Percentiles rank a stretch among this genome's conserved stretches.
Evolutionary conservation across 2,888 invertebrate genomes (phyloP).

Genomic region (Plebejus argus): DNA sequence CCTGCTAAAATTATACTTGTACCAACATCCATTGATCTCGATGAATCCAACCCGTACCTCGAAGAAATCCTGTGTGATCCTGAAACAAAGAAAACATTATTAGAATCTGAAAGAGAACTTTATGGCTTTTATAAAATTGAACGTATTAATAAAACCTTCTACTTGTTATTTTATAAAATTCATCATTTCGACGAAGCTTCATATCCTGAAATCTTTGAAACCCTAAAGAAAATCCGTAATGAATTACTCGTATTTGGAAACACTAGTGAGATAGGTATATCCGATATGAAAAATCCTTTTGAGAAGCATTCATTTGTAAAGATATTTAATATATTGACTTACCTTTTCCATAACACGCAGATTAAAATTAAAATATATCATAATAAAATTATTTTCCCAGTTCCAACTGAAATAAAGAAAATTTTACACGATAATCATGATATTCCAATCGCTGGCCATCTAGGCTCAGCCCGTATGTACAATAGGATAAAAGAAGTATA

Average conservation of each 20-base stretch:
- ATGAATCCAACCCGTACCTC: slow-evolving; percentile 20
- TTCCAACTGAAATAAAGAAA: slow-evolving; percentile 28
- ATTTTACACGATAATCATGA: slow-evolving; percentile 39
- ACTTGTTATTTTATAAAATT: slow-evolving; percentile 38
- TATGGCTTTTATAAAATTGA: slow-evolving; percentile 22
- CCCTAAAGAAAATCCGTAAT: background rate
- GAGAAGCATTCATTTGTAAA: slow-evolving; percentile 30
- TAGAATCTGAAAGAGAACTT: slow-evolving; percentile 23
- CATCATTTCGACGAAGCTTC: slow-evolving; percentile 25
- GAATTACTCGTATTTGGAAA: background rate
- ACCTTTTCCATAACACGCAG: slow-evolving; percentile 34
- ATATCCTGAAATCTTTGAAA: slow-evolving; percentile 14
- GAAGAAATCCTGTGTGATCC: slow-evolving; percentile 18
- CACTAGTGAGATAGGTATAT: slow-evolving; percentile 32
- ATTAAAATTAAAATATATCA: slow-evolving; percentile 34
- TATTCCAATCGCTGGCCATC: slow-evolving; percentile 38
- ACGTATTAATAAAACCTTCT: slow-evolving; percentile 29
- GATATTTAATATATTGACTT: slow-evolving; percentile 35
- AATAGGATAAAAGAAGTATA: slow-evolving; percentile 34
- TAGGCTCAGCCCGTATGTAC: slow-evolving; percentile 33
- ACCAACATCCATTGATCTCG: slow-evolving; percentile 22
- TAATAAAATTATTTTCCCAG: slow-evolving; percentile 35
- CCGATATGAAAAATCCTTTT: slow-evolving; percentile 36
- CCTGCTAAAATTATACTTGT: slow-evolving; percentile 5
- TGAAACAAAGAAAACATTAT: background rate